Conservation (phyloP, 2,113 vertebrate species). For the Diphyllodes magnificus region DNA sequence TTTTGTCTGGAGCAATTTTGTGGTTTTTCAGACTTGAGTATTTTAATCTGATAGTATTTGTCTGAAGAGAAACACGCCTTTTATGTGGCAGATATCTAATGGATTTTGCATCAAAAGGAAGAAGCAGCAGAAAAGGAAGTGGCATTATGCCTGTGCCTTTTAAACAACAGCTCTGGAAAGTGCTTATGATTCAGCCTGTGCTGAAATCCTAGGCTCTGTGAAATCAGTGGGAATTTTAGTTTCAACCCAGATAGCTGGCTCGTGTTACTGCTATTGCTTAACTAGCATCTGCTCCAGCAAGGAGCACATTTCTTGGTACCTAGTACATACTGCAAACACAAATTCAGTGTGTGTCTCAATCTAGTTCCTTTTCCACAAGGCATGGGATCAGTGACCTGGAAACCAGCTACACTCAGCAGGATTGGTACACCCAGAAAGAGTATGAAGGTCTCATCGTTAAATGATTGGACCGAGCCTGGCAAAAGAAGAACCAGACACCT, state of each 20-base stretch:
- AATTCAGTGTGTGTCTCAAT: not conserved
- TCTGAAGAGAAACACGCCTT: not conserved
- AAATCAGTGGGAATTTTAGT: not conserved
- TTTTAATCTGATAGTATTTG: not conserved
- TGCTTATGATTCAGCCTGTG: slow-evolving; percentile 11
- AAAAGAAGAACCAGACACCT: not conserved
- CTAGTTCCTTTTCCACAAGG: not conserved
- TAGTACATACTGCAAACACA: not conserved
- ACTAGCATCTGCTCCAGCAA: not conserved
- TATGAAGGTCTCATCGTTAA: fast-evolving
- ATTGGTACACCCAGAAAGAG: not conserved
- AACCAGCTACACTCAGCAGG: not conserved
- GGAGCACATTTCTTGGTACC: not conserved
- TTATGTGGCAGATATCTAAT: not conserved
- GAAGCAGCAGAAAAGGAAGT: not conserved
- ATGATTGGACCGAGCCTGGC: too few species aligned
- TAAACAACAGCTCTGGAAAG: not conserved
- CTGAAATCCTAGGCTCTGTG: not conserved
- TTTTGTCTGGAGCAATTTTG: not conserved
- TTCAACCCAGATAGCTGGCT: not conserved
- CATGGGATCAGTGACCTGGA: not conserved
- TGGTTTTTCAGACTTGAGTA: not conserved
- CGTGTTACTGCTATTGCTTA: not conserved
- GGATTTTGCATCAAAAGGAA: not conserved
- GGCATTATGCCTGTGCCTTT: not conserved